These are phyloP conservation scores for Dicrurus megarhynchus DNA, from an alignment of 2,113 vertebrate genomes.

Conservation along the genomic window DNA sequence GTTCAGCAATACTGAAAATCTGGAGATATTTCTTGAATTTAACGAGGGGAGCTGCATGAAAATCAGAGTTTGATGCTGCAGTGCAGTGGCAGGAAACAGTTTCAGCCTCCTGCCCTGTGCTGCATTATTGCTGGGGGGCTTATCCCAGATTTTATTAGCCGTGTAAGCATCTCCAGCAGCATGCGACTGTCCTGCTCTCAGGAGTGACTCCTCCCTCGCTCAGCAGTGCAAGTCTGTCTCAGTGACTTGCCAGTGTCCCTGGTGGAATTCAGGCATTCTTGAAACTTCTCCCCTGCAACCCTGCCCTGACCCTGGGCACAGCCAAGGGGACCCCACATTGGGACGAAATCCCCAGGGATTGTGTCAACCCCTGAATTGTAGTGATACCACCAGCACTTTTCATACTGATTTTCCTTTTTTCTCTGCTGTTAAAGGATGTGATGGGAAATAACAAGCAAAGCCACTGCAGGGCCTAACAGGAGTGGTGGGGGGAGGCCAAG, in stretches of 20 bases:
- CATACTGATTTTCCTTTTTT: background rate
- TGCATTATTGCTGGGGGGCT: background rate
- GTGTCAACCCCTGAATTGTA: background rate
- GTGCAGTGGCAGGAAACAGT: background rate
- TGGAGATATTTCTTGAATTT: background rate
- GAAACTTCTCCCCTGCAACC: background rate
- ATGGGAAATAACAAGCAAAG: background rate
- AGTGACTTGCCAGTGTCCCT: background rate
- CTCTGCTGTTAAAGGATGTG: background rate
- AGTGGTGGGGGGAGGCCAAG: background rate
- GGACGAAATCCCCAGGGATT: background rate
- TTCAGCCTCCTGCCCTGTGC: background rate
- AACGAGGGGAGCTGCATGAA: rapidly evolving
- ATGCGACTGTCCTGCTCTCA: background rate
- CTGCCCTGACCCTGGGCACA: background rate
- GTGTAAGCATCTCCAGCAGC: rapidly evolving
- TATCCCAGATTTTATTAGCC: background rate
- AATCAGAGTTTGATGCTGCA: background rate
- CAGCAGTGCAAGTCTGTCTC: background rate
- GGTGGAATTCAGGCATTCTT: background rate
- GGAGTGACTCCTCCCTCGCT: background rate
- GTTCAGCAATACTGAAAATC: background rate
- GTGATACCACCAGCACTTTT: background rate
- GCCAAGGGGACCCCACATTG: rapidly evolving
- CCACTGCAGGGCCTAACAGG: background rate